These are phyloP conservation scores for Percopsis omiscomaycus DNA, from an alignment of 2,797 vertebrate genomes.

Conservation along the genomic window DNA sequence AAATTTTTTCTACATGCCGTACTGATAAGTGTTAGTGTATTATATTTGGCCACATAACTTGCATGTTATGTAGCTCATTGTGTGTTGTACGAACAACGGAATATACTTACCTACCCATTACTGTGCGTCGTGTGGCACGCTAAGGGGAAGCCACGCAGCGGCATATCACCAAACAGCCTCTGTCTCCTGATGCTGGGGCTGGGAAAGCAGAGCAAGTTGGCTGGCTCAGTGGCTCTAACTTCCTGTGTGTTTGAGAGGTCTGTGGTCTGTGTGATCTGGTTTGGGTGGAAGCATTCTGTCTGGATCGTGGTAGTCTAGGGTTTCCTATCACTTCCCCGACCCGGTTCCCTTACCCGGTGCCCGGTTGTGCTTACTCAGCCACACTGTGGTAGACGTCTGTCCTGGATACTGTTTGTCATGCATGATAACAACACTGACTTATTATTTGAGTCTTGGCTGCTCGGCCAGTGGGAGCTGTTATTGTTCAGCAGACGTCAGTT, in stretches of 20 bases:
- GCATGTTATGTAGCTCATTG: too few relatives aligned
- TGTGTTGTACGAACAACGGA: too few relatives aligned
- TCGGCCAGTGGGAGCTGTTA: constrained; percentile 29
- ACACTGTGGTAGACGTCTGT: constrained; percentile 38
- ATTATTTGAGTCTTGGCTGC: constrained; percentile 35
- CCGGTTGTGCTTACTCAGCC: constrained; percentile 54
- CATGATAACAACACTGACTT: constrained; percentile 35
- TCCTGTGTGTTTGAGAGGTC: constrained; percentile 66
- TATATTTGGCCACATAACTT: too few relatives aligned
- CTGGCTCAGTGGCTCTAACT: constrained; percentile 60
- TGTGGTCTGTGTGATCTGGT: constrained; percentile 76
- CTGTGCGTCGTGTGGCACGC: constrained; percentile 2
- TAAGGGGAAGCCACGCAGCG: constrained; percentile 25
- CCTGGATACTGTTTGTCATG: constrained; percentile 42
- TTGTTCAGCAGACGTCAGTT: constrained; percentile 25
- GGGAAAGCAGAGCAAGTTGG: constrained; percentile 55
- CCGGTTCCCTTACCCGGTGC: constrained; percentile 32
- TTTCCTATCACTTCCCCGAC: constrained; percentile 53
- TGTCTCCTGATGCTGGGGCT: constrained; percentile 50
- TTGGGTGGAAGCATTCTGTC: constrained; percentile 68
- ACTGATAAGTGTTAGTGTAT: too few relatives aligned
- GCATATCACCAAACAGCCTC: constrained; percentile 28
- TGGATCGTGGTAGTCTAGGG: constrained; percentile 60
- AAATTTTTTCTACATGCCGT: not conserved
- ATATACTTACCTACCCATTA: not conserved